These are phyloP conservation scores for Menura novaehollandiae DNA, from an alignment of 2,113 vertebrate genomes.

Conservation along the genomic window DNA sequence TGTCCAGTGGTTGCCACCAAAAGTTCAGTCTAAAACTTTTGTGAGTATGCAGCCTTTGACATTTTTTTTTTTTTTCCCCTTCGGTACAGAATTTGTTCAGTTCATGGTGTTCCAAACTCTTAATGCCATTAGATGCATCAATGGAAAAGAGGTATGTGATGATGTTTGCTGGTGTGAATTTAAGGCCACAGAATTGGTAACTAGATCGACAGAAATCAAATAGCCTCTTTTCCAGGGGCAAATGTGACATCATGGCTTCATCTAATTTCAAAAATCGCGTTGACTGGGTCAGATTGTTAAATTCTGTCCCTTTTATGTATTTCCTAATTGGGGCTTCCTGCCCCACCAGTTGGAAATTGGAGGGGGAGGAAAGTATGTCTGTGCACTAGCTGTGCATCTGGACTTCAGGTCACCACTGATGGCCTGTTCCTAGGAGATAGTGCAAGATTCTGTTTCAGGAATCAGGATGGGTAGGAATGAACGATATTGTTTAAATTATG, in stretches of 20 bases:
- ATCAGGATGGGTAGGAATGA: neutral
- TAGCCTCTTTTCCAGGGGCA: neutral
- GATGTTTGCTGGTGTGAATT: neutral
- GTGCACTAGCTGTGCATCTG: neutral
- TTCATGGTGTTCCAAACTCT: neutral
- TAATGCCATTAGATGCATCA: neutral
- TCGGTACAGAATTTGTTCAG: neutral
- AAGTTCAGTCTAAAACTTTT: neutral
- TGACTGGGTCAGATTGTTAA: neutral
- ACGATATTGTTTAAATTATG: neutral
- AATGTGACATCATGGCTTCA: neutral
- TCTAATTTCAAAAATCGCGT: neutral
- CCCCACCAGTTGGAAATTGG: neutral
- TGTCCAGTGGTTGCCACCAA: neutral
- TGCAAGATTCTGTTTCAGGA: neutral
- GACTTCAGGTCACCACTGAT: neutral
- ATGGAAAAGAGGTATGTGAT: neutral
- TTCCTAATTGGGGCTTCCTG: neutral
- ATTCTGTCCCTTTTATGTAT: neutral
- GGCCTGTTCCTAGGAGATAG: neutral
- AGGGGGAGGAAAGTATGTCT: neutral
- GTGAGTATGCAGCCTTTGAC: neutral
- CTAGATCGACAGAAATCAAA: neutral
- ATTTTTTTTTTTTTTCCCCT: neutral
- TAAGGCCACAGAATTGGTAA: neutral